Conservation (phyloP, 2,797 vertebrate genomes). For the Florisuga fusca region DNA sequence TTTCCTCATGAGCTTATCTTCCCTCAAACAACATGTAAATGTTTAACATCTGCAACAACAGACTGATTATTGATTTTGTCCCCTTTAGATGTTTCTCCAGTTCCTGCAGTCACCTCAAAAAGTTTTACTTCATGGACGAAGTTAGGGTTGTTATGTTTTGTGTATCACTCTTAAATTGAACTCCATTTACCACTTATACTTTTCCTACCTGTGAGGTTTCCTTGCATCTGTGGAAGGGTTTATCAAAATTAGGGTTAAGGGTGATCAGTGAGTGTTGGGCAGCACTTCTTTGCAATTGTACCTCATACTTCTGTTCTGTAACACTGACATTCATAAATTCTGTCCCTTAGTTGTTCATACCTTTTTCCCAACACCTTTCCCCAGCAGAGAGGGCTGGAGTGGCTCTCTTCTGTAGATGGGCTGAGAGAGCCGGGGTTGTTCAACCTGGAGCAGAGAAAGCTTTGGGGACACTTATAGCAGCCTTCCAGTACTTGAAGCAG, state of each 20-base stretch:
- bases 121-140: background rate
- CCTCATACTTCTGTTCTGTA: background rate
- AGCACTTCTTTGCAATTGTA: background rate
- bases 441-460: too few relatives aligned
- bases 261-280: background rate
- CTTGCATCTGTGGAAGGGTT: too few relatives aligned
- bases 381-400: too few relatives aligned
- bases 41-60: background rate
- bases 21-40: background rate
- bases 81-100: background rate
- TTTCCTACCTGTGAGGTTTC: too few relatives aligned
- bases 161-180: background rate
- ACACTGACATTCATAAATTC: background rate
- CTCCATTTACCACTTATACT: background rate
- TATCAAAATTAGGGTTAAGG: too few relatives aligned
- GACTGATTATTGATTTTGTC: background rate
- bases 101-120: background rate
- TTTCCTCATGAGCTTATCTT: background rate
- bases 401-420: too few relatives aligned
- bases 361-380: background rate
- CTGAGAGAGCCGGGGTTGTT: too few relatives aligned
- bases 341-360: background rate
- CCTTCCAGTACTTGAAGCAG: too few relatives aligned
- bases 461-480: too few relatives aligned
- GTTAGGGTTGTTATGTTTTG: background rate